Percentiles rank a stretch among this genome's conserved stretches.
Conservation (phyloP, 2,888 invertebrate genomes). For the Nineta flava region DNA sequence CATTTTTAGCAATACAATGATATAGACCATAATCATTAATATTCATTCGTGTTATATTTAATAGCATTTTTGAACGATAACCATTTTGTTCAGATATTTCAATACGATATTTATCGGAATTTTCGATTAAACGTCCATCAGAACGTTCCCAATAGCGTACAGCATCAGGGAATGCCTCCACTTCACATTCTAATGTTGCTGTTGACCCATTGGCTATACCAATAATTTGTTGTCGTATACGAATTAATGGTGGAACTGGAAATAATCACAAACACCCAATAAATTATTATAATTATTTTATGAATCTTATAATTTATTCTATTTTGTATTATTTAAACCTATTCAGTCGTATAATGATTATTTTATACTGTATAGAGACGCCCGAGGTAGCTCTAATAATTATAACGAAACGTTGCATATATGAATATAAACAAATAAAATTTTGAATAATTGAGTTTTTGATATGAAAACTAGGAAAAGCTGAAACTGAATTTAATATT, state of each 20-base stretch:
- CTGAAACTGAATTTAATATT: too few species aligned
- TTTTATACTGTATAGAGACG: too few species aligned
- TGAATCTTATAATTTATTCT: too few species aligned
- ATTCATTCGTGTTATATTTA: constrained; percentile 55
- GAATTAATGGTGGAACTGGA: constrained; percentile 73
- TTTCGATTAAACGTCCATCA: constrained; percentile 58
- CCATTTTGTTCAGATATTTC: constrained; percentile 33
- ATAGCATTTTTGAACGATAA: constrained; percentile 58
- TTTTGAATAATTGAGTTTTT: too few species aligned
- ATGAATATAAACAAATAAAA: too few species aligned
- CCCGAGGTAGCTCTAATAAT: too few species aligned
- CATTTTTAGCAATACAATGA: constrained; percentile 74
- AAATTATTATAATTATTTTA: too few species aligned
- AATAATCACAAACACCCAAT: constrained; percentile 11
- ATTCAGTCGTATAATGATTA: not conserved
- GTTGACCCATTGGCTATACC: constrained; percentile 52
- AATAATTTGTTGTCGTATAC: constrained; percentile 59
- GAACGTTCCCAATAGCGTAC: constrained; percentile 71
- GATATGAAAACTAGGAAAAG: too few species aligned
- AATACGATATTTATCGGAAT: constrained; percentile 44
- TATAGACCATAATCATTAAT: constrained; percentile 58
- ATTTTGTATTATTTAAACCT: too few species aligned
- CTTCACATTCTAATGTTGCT: constrained; percentile 64
- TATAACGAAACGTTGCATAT: too few species aligned
- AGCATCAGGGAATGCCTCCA: constrained; percentile 78